Percentiles rank a stretch among this genome's conserved stretches.
These are phyloP conservation scores for Luffia ferchaultella DNA, from an alignment of 2,888 invertebrate genomes.

Conservation along the genomic window DNA sequence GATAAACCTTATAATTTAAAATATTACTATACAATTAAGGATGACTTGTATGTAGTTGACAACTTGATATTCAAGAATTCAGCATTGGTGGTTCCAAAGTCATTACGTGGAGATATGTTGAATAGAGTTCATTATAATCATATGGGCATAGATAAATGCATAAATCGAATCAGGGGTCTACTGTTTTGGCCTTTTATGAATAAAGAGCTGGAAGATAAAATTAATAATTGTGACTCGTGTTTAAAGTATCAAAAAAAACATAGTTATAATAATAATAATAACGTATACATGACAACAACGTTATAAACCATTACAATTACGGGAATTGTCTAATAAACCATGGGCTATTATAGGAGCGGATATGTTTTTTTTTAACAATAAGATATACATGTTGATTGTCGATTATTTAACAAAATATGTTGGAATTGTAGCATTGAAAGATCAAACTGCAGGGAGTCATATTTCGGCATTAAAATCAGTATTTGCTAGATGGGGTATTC, in stretches of 20 bases:
- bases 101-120: neutral
- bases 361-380: slow-evolving; percentile 7
- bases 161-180: neutral
- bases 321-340: slow-evolving; percentile 4
- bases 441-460: slow-evolving; percentile 4
- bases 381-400: slow-evolving; percentile 4
- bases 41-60: neutral
- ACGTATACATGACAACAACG: no score
- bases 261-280: no score
- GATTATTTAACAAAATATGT: slow-evolving; percentile 9
- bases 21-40: neutral
- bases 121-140: neutral
- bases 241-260: no score
- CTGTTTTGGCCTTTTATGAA: slow-evolving; percentile 1
- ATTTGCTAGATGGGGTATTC: slow-evolving; percentile 8
- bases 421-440: slow-evolving; percentile 6
- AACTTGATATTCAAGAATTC: neutral
- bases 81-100: neutral
- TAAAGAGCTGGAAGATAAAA: neutral
- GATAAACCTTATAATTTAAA: neutral
- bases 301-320: slow-evolving; percentile 4
- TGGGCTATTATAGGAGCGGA: slow-evolving; percentile 8
- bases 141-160: no score
- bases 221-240: no score
- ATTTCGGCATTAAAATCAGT: slow-evolving; percentile 5